A percentile compares a stretch with the other conserved stretches of the same genome.
Evolutionary conservation across 1,140 invertebrate genomes (phyloP).

Genomic region (Ephestia elutella): DNA sequence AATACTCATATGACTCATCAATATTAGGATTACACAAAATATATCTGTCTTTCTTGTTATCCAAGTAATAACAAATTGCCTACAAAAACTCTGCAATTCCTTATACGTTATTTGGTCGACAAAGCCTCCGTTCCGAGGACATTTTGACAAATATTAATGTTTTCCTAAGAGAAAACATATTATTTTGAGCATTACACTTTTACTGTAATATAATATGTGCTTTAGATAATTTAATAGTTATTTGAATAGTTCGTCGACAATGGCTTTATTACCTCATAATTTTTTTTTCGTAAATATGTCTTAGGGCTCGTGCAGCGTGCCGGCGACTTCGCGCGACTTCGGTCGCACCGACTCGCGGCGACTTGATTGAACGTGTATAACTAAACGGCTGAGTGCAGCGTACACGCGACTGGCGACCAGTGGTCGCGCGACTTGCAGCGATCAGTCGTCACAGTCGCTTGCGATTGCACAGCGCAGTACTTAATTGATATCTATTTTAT

Average conservation of each 20-base stretch:
- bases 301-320: no score
- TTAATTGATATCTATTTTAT: no score
- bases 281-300: background rate
- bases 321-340: no score
- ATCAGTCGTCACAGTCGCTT: no score
- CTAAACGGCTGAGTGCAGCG: no score
- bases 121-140: constrained; percentile 16
- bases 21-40: background rate
- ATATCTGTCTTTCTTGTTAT: background rate
- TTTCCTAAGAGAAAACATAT: constrained; percentile 20
- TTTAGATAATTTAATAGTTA: background rate
- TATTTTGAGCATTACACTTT: constrained; percentile 24
- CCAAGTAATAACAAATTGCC: constrained; percentile 5
- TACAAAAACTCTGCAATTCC: background rate
- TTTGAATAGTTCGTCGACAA: no score
- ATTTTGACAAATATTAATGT: constrained; percentile 37
- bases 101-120: background rate
- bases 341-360: no score
- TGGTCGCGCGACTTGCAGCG: no score
- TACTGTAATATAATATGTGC: background rate
- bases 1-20: background rate
- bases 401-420: no score
- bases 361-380: no score
- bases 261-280: no score
- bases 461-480: no score